Conservation (phyloP, 1,140 invertebrate species). For the Vollenhovia emeryi region DNA sequence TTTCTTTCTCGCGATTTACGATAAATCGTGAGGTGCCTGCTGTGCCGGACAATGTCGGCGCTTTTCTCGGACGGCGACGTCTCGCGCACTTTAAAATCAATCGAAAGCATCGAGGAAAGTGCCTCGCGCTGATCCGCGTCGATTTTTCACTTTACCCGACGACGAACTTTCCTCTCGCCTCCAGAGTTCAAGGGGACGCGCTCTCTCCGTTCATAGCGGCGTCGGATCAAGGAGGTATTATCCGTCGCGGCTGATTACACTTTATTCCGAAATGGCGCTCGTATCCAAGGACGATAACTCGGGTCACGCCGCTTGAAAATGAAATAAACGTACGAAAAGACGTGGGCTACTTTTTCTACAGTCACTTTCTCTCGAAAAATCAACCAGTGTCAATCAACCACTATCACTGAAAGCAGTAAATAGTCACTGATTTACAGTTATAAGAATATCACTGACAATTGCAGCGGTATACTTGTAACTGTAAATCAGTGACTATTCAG, state of each 20-base stretch:
- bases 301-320: background rate
- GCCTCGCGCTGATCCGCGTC: constrained; percentile 49
- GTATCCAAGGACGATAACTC: constrained; percentile 9
- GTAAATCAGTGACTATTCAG: too few species aligned
- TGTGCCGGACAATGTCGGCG: constrained; percentile 56
- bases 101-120: constrained; percentile 62
- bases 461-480: too few species aligned
- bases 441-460: too few species aligned
- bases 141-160: constrained; percentile 65
- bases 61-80: constrained; percentile 54
- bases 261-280: constrained; percentile 7
- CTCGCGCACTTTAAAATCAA: constrained; percentile 66
- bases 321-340: constrained; percentile 13
- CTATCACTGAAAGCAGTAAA: too few species aligned
- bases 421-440: too few species aligned
- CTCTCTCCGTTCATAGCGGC: constrained; percentile 30
- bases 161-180: constrained; percentile 12
- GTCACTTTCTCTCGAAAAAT: background rate
- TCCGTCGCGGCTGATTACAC: constrained; percentile 43
- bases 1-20: constrained; percentile 46
- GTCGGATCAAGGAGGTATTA: constrained; percentile 30
- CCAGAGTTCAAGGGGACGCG: constrained; percentile 44
- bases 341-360: background rate
- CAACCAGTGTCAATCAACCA: too few species aligned
- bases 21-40: constrained; percentile 62